Evolutionary conservation across 2,113 vertebrate species (phyloP).

Genomic region (Prolemur simus): DNA sequence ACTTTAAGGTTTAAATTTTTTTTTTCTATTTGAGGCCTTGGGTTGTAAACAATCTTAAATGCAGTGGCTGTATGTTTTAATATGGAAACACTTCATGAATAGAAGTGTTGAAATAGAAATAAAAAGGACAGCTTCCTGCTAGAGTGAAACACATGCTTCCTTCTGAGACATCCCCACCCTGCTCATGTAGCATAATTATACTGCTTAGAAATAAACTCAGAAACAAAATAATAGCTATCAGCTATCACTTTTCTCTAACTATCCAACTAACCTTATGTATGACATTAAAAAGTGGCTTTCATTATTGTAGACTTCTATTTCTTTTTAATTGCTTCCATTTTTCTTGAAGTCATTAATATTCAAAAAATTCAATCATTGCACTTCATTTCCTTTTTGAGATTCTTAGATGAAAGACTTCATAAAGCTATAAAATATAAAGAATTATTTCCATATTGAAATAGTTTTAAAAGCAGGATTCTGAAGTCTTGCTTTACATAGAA

Average conservation of each 20-base stretch:
- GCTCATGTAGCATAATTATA: neutral
- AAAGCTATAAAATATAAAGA: conserved; percentile 63
- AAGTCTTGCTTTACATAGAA: conserved; percentile 52
- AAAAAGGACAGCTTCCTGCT: neutral
- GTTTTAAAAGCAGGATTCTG: conserved; percentile 46
- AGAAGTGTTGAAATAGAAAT: neutral
- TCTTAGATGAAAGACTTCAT: conserved; percentile 62
- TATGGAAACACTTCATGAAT: neutral
- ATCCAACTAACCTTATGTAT: conserved; percentile 15
- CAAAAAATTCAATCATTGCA: conserved; percentile 47
- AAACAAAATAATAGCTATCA: conserved; percentile 40
- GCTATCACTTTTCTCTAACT: neutral
- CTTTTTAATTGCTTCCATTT: conserved; percentile 76
- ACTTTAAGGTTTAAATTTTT: neutral
- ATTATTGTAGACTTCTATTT: conserved; percentile 46
- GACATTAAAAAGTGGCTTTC: conserved; percentile 47
- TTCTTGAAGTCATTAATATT: conserved; percentile 72
- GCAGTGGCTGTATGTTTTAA: conserved; percentile 16
- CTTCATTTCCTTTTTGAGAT: conserved; percentile 68
- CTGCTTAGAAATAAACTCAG: conserved; percentile 5
- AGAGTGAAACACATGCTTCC: neutral
- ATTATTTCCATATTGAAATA: conserved; percentile 67
- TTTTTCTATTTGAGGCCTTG: neutral
- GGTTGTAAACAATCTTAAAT: conserved; percentile 11
- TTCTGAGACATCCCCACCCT: neutral